Evolutionary conservation across 2,113 vertebrate species (phyloP).

Genomic region (Erythrocercus mccallii): DNA sequence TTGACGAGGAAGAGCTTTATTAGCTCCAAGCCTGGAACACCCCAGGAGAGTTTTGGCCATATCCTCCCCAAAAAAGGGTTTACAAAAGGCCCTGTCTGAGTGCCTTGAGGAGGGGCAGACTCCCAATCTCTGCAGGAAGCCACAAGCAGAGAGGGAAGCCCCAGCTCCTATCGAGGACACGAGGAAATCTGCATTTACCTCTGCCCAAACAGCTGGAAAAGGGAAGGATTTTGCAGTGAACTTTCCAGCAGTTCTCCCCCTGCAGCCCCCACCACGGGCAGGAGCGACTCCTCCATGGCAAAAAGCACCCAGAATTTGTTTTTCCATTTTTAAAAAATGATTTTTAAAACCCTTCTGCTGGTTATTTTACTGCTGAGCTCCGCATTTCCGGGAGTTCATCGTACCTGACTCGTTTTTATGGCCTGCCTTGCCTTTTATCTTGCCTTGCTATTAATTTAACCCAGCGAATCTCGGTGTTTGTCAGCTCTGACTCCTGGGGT

Average conservation of each 20-base stretch:
- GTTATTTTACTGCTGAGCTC: constrained; percentile 16
- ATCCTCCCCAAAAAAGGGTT: background rate
- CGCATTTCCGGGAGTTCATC: background rate
- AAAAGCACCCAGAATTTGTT: background rate
- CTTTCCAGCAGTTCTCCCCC: background rate
- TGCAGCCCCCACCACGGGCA: fast-evolving
- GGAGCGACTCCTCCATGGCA: background rate
- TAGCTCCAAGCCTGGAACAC: constrained; percentile 16
- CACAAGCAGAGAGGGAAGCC: background rate
- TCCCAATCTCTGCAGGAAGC: background rate
- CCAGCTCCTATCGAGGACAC: background rate
- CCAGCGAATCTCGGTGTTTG: background rate
- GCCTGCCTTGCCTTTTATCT: constrained; percentile 9
- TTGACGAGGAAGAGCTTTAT: background rate
- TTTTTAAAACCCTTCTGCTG: background rate
- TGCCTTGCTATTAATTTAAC: constrained; percentile 6
- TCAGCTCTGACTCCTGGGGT: constrained; percentile 14
- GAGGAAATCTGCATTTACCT: background rate
- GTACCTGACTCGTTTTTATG: background rate
- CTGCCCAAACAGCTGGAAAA: background rate
- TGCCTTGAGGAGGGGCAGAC: too few relatives aligned
- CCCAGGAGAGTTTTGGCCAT: background rate
- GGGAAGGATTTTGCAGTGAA: background rate
- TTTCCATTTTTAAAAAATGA: background rate
- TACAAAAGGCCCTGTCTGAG: too few relatives aligned